phyloP scores from a whole-genome alignment of 2,888 invertebrate species.

The Mesorhabditis belari region DNA sequence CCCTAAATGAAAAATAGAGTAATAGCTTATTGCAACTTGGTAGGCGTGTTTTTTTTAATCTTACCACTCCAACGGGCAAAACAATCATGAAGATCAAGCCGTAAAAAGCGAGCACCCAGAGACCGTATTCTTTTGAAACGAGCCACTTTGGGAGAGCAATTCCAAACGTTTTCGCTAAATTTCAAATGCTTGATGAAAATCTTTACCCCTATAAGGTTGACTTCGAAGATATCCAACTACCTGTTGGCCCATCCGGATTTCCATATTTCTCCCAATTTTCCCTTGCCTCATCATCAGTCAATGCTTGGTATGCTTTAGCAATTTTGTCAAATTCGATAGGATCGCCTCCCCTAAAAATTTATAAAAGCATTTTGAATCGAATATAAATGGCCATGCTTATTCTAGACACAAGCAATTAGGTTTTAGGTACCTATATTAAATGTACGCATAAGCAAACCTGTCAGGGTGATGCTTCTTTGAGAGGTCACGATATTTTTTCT shows the following conservation, averaged over 20 bases:
- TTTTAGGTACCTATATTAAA: too few relatives aligned
- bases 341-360: constrained; percentile 65
- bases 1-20: constrained; percentile 59
- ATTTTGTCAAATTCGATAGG: constrained; percentile 94
- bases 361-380: neutral
- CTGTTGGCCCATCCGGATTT: constrained; percentile 96
- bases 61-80: constrained; percentile 65
- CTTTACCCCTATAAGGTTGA: too few relatives aligned
- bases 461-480: constrained; percentile 83
- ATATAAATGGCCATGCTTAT: too few relatives aligned
- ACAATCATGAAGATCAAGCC: constrained; percentile 96
- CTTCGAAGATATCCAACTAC: constrained; percentile 37
- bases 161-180: constrained; percentile 87
- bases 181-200: constrained; percentile 8
- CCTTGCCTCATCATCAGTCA: constrained; percentile 92
- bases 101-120: constrained; percentile 87
- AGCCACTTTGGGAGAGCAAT: constrained; percentile 99
- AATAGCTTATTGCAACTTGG: too few relatives aligned
- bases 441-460: too few relatives aligned
- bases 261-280: constrained; percentile 98
- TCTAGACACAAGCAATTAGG: too few relatives aligned
- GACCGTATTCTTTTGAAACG: constrained; percentile 95
- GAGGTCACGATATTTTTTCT: constrained; percentile 86
- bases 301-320: constrained; percentile 72
- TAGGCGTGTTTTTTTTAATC: too few relatives aligned